Conservation (phyloP, 2,888 invertebrate genomes). For the Erebia palarica region DNA sequence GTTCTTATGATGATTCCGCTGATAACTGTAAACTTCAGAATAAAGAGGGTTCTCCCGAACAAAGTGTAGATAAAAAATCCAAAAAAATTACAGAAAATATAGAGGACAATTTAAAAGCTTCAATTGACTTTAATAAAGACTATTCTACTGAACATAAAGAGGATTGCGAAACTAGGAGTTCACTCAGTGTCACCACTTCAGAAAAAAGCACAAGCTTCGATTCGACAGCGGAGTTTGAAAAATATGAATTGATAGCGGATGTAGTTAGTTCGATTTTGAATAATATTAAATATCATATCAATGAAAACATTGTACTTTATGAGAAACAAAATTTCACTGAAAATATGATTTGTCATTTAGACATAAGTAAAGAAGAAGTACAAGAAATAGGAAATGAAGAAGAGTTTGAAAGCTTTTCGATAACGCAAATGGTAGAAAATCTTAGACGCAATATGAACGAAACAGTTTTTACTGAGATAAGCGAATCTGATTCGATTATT, state of each 20-base stretch:
- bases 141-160: background rate
- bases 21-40: constrained; percentile 42
- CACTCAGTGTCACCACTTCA: constrained; percentile 49
- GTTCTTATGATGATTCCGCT: constrained; percentile 64
- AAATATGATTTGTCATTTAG: background rate
- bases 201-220: constrained; percentile 58
- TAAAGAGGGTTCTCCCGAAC: background rate
- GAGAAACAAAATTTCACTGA: constrained; percentile 20
- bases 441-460: constrained; percentile 58
- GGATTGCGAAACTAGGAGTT: constrained; percentile 41
- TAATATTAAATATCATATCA: constrained; percentile 49
- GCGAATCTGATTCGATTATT: constrained; percentile 51
- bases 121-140: background rate
- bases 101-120: background rate
- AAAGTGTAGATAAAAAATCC: constrained; percentile 12
- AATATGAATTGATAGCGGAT: constrained; percentile 64
- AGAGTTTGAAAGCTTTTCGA: constrained; percentile 56
- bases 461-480: constrained; percentile 57
- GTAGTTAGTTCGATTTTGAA: constrained; percentile 56
- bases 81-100: background rate
- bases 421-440: constrained; percentile 62
- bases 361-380: constrained; percentile 5
- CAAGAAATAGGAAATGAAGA: constrained; percentile 9
- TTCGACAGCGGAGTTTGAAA: constrained; percentile 73
- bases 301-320: constrained; percentile 27